Conservation (phyloP, 2,888 invertebrate genomes). For the Morpho deidamia region DNA sequence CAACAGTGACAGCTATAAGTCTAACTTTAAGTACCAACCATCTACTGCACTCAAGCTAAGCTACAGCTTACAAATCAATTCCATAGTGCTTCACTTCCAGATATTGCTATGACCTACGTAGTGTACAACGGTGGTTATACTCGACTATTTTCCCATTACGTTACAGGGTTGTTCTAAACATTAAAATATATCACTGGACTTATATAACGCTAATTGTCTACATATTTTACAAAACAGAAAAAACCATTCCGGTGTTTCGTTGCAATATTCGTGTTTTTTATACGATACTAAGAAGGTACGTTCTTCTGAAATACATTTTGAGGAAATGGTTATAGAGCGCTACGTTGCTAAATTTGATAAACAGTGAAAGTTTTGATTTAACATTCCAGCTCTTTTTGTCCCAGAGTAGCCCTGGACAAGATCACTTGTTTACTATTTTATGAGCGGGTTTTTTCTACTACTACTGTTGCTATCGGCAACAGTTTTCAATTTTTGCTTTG, state of each 20-base stretch:
- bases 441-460: no score
- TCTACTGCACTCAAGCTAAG: conserved; percentile 60
- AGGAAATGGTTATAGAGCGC: no score
- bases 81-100: conserved; percentile 63
- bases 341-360: no score
- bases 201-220: conserved; percentile 12
- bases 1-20: conserved; percentile 45
- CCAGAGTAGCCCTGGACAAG: no score
- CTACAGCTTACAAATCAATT: conserved; percentile 67
- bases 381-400: no score
- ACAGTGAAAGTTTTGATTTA: no score
- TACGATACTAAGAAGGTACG: no score
- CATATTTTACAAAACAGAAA: conserved; percentile 2
- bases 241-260: conserved; percentile 5
- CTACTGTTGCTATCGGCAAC: no score
- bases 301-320: no score
- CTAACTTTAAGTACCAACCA: conserved; percentile 57
- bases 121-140: conserved; percentile 28
- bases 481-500: no score
- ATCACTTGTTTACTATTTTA: no score
- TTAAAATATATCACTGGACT: conserved; percentile 20
- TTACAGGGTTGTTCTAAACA: conserved; percentile 6
- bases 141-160: neutral
- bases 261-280: neutral
- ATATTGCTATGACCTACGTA: conserved; percentile 29